A percentile compares a stretch with the other conserved stretches of the same genome.
phyloP scores from a whole-genome alignment of 2,113 vertebrate genomes.

The Grantiella picta region DNA sequence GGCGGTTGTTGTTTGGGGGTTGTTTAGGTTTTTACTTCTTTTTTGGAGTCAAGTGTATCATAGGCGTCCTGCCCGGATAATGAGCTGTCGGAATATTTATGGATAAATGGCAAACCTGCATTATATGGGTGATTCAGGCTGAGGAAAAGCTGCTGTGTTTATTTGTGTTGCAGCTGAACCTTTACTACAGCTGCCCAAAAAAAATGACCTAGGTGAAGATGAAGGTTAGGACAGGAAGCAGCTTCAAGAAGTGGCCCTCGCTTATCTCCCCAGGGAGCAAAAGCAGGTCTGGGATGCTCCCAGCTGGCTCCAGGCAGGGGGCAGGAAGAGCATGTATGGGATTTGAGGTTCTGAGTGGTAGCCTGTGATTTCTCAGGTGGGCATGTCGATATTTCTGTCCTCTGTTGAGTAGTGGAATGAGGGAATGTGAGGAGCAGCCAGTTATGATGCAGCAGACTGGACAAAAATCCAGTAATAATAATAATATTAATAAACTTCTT shows the following conservation, averaged over 20 bases:
- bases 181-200: neutral
- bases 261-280: neutral
- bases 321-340: neutral
- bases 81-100: slow-evolving; percentile 17
- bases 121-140: neutral
- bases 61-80: neutral
- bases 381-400: accelerated
- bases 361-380: neutral
- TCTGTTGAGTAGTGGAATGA: neutral
- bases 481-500: neutral
- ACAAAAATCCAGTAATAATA: neutral
- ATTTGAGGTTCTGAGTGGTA: neutral
- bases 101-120: slow-evolving; percentile 23
- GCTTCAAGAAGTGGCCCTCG: neutral
- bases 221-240: neutral
- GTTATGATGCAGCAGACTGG: neutral
- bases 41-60: neutral
- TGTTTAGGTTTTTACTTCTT: neutral
- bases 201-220: neutral
- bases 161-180: neutral
- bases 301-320: neutral
- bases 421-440: neutral
- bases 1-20: neutral
- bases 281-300: neutral
- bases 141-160: neutral